phyloP scores from a whole-genome alignment of 2,888 invertebrate species.

The Drosophila borborema region DNA sequence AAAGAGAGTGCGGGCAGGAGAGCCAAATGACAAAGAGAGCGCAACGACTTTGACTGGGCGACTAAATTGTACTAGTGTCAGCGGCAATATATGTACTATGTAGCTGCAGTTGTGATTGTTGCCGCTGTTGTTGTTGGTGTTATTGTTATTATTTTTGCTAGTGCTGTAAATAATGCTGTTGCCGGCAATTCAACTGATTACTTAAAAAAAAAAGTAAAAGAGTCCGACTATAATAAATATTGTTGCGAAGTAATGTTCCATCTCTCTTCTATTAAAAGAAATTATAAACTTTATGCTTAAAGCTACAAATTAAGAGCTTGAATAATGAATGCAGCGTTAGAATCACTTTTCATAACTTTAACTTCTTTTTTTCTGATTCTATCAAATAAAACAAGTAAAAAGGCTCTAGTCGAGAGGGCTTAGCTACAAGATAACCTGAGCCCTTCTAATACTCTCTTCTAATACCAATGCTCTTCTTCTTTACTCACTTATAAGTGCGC shows the following conservation, averaged over 20 bases:
- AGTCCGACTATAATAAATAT: neutral
- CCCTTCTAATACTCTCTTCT: no score
- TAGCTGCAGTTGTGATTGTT: conserved; percentile 12
- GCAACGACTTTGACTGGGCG: conserved; percentile 41
- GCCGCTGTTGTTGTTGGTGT: conserved; percentile 13
- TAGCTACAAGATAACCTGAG: no score
- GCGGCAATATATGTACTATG: conserved; percentile 7
- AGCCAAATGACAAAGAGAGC: conserved; percentile 40
- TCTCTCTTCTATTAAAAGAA: neutral
- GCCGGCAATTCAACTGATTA: conserved; percentile 27
- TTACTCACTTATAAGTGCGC: no score
- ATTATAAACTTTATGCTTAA: neutral
- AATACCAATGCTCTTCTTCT: no score
- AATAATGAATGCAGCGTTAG: neutral
- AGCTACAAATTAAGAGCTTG: neutral
- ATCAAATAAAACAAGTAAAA: no score
- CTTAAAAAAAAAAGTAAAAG: neutral
- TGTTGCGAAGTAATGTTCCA: neutral
- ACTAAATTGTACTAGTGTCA: conserved; percentile 29
- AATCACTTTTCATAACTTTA: no score
- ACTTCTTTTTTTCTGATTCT: no score
- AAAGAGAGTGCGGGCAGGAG: conserved; percentile 10
- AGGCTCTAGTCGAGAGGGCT: no score
- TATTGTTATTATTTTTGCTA: conserved; percentile 20
- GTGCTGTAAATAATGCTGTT: conserved; percentile 7